Evolutionary conservation across 2,888 invertebrate species (phyloP).

Genomic region (Cataglyphis livida): DNA sequence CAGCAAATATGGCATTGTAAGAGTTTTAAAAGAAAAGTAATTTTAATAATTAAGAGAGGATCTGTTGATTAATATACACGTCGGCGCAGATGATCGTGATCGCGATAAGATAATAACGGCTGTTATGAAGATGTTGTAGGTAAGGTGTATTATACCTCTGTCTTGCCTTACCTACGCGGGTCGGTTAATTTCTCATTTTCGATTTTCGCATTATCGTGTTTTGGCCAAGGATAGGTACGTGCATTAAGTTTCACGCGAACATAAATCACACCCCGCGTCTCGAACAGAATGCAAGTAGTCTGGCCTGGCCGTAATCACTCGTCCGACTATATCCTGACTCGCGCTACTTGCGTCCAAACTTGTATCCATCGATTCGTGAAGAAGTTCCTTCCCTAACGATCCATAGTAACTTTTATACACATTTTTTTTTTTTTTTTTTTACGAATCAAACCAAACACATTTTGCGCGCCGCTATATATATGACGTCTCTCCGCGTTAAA

Average conservation of each 20-base stretch:
- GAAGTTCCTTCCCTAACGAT: conserved; percentile 12
- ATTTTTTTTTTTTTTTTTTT: background rate
- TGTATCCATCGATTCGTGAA: background rate
- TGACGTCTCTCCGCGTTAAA: background rate
- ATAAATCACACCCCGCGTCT: conserved; percentile 49
- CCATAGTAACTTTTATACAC: background rate
- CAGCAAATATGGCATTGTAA: background rate
- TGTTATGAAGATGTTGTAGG: conserved; percentile 39
- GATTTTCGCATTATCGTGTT: conserved; percentile 47
- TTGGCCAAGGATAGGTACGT: conserved; percentile 24
- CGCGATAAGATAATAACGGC: conserved; percentile 40
- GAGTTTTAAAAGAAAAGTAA: background rate
- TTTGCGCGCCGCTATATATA: background rate
- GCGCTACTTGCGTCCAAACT: conserved; percentile 45
- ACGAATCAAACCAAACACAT: background rate
- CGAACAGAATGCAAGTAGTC: conserved; percentile 33
- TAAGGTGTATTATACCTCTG: background rate
- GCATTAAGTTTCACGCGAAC: conserved; percentile 54
- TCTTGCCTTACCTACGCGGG: background rate
- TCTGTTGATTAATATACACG: conserved; percentile 34
- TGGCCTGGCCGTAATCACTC: conserved; percentile 21
- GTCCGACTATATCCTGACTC: conserved; percentile 51
- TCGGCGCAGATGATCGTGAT: conserved; percentile 19
- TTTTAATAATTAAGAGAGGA: conserved; percentile 31
- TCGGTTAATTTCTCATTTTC: conserved; percentile 40